A percentile compares a stretch with the other conserved stretches of the same genome.
These are phyloP conservation scores for Syngnathus rostellatus DNA, from an alignment of 2,797 vertebrate genomes.

Conservation along the genomic window DNA sequence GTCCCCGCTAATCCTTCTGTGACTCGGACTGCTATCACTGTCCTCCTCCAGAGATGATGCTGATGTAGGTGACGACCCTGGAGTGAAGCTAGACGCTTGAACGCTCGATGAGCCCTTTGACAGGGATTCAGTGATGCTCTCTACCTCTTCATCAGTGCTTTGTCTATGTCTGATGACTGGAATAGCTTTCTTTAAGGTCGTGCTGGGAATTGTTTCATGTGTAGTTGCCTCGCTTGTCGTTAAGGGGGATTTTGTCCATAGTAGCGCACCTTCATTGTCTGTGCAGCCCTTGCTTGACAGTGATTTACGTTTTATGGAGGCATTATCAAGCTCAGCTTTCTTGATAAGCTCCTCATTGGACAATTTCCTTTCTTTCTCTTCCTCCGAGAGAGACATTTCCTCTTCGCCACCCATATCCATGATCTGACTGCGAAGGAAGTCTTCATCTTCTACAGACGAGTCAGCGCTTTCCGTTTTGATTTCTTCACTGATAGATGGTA, in stretches of 20 bases:
- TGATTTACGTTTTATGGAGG: constrained; percentile 58
- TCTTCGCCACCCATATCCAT: constrained; percentile 88
- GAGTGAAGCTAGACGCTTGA: constrained; percentile 88
- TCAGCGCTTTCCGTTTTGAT: constrained; percentile 83
- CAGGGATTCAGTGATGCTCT: constrained; percentile 88
- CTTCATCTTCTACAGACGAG: constrained; percentile 86
- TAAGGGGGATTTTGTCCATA: constrained; percentile 58
- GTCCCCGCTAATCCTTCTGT: constrained; percentile 80
- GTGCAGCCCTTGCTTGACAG: constrained; percentile 60
- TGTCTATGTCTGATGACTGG: constrained; percentile 51
- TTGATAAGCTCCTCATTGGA: constrained; percentile 61
- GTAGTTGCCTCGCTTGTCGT: constrained; percentile 62
- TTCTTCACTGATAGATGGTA: constrained; percentile 89
- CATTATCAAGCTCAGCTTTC: constrained; percentile 61
- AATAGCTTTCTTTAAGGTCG: constrained; percentile 50
- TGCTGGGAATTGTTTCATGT: constrained; percentile 48
- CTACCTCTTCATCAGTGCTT: constrained; percentile 78
- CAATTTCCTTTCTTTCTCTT: constrained; percentile 75
- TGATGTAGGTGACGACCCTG: constrained; percentile 90
- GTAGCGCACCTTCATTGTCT: constrained; percentile 69
- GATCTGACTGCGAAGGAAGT: constrained; percentile 87
- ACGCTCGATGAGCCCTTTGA: constrained; percentile 93
- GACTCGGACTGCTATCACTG: constrained; percentile 92
- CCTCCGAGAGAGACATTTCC: constrained; percentile 80
- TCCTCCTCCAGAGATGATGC: constrained; percentile 96